These are phyloP conservation scores for Coregonus sp. DNA, from an alignment of 2,797 vertebrate species.

Conservation along the genomic window DNA sequence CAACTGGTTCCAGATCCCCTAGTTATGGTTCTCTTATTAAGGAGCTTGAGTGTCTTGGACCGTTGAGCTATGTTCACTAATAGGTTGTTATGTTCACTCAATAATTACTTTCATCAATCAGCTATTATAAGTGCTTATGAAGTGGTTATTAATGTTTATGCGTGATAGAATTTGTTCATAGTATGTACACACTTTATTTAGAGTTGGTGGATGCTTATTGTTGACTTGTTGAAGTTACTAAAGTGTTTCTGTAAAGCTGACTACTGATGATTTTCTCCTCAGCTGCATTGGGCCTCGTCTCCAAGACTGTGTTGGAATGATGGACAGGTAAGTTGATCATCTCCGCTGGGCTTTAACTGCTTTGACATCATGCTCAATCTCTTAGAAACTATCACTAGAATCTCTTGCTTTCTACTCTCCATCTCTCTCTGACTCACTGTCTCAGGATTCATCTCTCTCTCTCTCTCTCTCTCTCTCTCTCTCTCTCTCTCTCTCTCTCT, in stretches of 20 bases:
- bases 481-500: neutral
- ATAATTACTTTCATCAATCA: too few relatives aligned
- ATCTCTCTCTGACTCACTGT: neutral
- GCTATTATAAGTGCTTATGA: too few relatives aligned
- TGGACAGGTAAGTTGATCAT: conserved; percentile 87
- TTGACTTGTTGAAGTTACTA: too few relatives aligned
- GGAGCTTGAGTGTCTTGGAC: too few relatives aligned
- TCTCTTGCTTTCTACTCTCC: neutral
- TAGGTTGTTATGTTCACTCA: too few relatives aligned
- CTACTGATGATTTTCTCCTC: conserved; percentile 37
- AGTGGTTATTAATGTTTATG: too few relatives aligned
- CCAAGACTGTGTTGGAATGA: conserved; percentile 96
- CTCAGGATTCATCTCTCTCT: neutral
- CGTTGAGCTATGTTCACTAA: too few relatives aligned
- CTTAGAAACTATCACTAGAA: conserved; percentile 12
- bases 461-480: neutral
- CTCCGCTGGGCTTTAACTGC: neutral
- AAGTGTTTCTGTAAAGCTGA: neutral
- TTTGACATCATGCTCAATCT: conserved; percentile 24
- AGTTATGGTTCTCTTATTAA: neutral
- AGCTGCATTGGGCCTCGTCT: conserved; percentile 92
- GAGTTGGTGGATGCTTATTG: too few relatives aligned
- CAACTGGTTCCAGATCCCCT: neutral
- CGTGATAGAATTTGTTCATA: too few relatives aligned
- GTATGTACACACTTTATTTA: too few relatives aligned